A percentile compares a stretch with the other conserved stretches of the same genome.
Conservation (phyloP, 2,888 invertebrate species). For the Chymomyza fuscimana region DNA sequence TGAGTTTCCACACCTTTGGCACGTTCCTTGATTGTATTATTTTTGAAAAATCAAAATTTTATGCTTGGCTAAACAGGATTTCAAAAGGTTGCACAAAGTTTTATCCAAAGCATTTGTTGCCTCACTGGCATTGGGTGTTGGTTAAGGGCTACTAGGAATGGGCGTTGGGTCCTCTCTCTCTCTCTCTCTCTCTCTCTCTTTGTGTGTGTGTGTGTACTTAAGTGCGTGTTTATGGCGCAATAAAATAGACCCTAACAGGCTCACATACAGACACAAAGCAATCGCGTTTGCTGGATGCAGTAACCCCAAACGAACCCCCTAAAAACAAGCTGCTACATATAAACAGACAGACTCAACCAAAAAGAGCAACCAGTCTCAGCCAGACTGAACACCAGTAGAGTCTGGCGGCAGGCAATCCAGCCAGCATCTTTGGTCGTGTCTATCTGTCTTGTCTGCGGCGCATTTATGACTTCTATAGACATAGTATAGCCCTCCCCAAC, state of each 20-base stretch:
- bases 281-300: conserved; percentile 53
- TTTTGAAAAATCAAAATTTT: conserved; percentile 68
- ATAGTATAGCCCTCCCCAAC: neutral
- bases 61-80: conserved; percentile 61
- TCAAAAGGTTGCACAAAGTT: conserved; percentile 60
- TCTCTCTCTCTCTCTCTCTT: conserved; percentile 19
- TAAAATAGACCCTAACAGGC: conserved; percentile 69
- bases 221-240: conserved; percentile 75
- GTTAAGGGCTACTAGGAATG: neutral
- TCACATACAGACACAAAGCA: conserved; percentile 43
- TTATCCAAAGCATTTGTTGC: conserved; percentile 35
- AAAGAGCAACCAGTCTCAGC: conserved; percentile 15
- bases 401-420: conserved; percentile 33
- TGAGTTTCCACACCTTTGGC: neutral
- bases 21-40: neutral
- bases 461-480: conserved; percentile 65
- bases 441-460: conserved; percentile 70
- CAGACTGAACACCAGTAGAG: conserved; percentile 31
- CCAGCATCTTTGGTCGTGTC: conserved; percentile 64
- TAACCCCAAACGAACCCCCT: conserved; percentile 52
- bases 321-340: conserved; percentile 26
- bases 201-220: conserved; percentile 52
- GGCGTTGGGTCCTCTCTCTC: neutral
- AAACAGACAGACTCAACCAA: conserved; percentile 13
- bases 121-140: neutral